A percentile compares a stretch with the other conserved stretches of the same genome.
phyloP scores from a whole-genome alignment of 2,797 vertebrate genomes.

The Siniperca obscura region DNA sequence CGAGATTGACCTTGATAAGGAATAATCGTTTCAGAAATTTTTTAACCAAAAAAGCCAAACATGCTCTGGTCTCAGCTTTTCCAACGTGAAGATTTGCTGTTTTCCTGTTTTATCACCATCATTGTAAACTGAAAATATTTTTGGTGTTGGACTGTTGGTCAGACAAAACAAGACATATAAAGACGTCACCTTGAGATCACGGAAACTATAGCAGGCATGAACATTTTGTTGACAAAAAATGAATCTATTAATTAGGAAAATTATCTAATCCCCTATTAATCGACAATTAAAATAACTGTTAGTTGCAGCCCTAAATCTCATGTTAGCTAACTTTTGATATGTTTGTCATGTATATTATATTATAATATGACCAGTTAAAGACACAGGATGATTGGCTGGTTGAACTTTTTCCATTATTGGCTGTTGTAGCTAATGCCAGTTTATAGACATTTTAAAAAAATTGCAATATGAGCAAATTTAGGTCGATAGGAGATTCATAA shows the following conservation, averaged over 20 bases:
- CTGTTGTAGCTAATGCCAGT: neutral
- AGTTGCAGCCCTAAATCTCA: neutral
- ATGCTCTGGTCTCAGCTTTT: neutral
- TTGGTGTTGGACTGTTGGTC: neutral
- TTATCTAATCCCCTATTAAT: neutral
- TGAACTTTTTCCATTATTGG: neutral
- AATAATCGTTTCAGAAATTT: neutral
- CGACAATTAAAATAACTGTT: neutral
- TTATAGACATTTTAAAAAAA: slow-evolving; percentile 8
- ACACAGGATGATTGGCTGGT: neutral
- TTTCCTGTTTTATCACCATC: neutral
- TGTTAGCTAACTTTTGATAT: neutral
- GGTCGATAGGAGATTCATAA: neutral
- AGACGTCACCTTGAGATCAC: neutral
- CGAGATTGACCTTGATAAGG: neutral
- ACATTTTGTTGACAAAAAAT: neutral
- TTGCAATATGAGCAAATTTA: neutral
- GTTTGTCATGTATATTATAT: neutral
- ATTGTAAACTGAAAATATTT: neutral
- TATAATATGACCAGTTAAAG: neutral
- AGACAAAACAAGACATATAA: neutral
- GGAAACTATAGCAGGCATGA: neutral
- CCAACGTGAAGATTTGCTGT: neutral
- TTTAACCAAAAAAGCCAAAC: neutral
- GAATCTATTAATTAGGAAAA: neutral